Percentiles rank a stretch among this genome's conserved stretches.
These are phyloP conservation scores for Drosophila mercatorum DNA, from an alignment of 2,888 invertebrate genomes.

Conservation along the genomic window DNA sequence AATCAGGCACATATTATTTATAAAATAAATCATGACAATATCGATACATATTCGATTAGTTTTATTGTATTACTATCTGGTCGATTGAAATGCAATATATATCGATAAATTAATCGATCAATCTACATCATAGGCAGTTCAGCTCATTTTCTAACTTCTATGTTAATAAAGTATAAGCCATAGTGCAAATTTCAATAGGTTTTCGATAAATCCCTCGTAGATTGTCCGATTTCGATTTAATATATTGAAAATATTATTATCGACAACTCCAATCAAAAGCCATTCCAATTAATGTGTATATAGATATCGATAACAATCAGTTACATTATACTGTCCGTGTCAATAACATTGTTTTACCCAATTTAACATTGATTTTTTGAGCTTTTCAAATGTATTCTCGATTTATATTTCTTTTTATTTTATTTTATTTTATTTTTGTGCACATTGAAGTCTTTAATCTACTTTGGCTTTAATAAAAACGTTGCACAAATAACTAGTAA, in stretches of 20 bases:
- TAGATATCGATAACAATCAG: neutral
- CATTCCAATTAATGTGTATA: neutral
- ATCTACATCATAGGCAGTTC: too few species aligned
- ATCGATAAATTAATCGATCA: neutral
- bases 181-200: neutral
- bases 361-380: neutral
- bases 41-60: neutral
- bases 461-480: constrained; percentile 25
- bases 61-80: too few species aligned
- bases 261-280: neutral
- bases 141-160: too few species aligned
- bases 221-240: neutral
- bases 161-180: neutral
- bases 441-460: constrained; percentile 10
- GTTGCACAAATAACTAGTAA: constrained; percentile 17
- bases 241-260: neutral
- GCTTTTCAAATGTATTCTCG: neutral
- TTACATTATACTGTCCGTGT: neutral
- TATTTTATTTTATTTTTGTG: neutral
- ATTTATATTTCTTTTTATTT: neutral
- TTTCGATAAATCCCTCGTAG: neutral
- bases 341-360: neutral
- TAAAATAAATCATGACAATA: too few species aligned
- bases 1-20: too few species aligned
- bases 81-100: too few species aligned